Conservation (phyloP, 2,797 vertebrate genomes). For the Limnodromus scolopaceus region DNA sequence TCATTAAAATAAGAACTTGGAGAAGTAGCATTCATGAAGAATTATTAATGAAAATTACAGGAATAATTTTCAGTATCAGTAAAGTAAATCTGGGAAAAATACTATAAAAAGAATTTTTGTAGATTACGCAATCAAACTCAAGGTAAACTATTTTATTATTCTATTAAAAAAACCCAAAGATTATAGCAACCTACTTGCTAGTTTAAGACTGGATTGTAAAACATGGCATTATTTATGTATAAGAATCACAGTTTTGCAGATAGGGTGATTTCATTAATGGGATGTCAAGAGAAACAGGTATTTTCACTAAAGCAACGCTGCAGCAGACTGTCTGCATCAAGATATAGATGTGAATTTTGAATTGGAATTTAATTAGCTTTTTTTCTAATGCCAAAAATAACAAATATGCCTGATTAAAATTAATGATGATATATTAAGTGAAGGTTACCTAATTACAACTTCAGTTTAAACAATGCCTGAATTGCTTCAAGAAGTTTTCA, state of each 20-base stretch:
- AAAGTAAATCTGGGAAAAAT: background rate
- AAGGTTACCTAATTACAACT: constrained; percentile 37
- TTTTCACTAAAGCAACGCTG: background rate
- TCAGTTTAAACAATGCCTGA: constrained; percentile 56
- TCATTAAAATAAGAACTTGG: background rate
- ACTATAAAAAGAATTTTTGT: background rate
- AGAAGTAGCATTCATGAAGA: background rate
- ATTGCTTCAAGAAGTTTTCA: background rate
- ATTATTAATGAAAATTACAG: background rate
- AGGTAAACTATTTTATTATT: background rate
- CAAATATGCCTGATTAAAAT: constrained; percentile 55
- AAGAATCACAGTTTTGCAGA: background rate
- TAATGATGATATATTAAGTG: constrained; percentile 45
- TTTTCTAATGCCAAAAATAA: constrained; percentile 14
- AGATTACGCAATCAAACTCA: background rate
- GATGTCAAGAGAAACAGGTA: constrained; percentile 1
- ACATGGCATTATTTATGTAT: background rate
- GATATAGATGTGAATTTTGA: constrained; percentile 23
- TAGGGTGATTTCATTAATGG: constrained; percentile 2
- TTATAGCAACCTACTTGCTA: background rate
- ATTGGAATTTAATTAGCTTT: constrained; percentile 24
- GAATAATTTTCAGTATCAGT: background rate
- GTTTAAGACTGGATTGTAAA: background rate
- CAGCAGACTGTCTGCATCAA: background rate
- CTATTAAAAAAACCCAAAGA: background rate